phyloP scores from a whole-genome alignment of 2,797 vertebrate genomes.

The Anguilla anguilla region DNA sequence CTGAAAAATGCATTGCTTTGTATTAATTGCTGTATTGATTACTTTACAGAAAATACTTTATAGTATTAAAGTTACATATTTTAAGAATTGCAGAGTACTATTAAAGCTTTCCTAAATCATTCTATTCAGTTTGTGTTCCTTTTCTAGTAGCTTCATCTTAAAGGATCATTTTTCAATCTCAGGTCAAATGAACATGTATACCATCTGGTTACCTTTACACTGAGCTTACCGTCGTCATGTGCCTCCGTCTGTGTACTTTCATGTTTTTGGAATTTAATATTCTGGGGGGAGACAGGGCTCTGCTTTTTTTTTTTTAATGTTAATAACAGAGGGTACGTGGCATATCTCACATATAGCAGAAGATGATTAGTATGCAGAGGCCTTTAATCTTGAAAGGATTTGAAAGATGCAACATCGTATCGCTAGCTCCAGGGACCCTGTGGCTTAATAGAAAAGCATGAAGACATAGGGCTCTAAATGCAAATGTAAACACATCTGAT shows the following conservation, averaged over 20 bases:
- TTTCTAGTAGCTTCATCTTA: background rate
- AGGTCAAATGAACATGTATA: background rate
- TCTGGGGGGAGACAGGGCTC: background rate
- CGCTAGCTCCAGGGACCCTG: background rate
- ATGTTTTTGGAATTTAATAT: background rate
- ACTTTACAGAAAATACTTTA: no score
- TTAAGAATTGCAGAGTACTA: background rate
- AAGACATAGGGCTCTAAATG: background rate
- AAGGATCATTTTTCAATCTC: background rate
- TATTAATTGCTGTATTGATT: no score
- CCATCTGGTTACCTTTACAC: background rate
- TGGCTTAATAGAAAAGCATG: background rate
- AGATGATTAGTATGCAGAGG: background rate
- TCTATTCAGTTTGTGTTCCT: background rate
- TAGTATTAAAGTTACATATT: no score
- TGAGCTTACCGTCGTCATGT: background rate
- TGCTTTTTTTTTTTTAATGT: background rate
- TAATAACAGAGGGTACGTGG: background rate
- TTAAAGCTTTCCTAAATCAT: background rate
- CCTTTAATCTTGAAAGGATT: constrained; percentile 7
- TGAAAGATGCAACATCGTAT: constrained; percentile 8
- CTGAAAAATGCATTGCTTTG: background rate
- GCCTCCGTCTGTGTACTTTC: background rate
- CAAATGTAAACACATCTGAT: background rate
- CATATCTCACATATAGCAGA: background rate